Evolutionary conservation across 2,113 vertebrate genomes (phyloP).

Genomic region (Aptenodytes patagonicus): DNA sequence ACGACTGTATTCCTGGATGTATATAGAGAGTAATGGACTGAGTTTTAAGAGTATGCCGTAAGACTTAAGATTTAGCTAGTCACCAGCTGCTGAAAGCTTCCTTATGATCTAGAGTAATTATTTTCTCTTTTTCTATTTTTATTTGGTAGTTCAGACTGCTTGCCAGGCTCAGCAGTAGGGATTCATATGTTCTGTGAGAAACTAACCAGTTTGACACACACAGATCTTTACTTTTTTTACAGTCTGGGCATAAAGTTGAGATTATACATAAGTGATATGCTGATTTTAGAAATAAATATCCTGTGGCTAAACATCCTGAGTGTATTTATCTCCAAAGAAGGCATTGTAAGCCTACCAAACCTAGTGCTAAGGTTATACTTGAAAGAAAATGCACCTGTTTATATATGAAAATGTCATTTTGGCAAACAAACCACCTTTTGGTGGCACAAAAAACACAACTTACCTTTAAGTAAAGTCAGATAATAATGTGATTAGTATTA

Average conservation of each 20-base stretch:
- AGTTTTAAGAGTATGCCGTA: neutral
- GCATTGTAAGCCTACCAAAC: neutral
- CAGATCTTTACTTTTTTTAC: neutral
- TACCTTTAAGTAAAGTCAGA: neutral
- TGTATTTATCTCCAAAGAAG: neutral
- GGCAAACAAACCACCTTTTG: neutral
- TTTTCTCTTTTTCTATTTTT: neutral
- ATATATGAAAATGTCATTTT: neutral
- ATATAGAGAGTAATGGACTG: neutral
- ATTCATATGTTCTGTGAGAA: neutral
- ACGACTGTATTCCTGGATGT: accelerated
- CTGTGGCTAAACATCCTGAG: neutral
- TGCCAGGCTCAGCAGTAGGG: neutral
- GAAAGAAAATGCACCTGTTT: neutral
- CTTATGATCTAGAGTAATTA: neutral
- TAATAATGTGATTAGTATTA: neutral
- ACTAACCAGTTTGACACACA: neutral
- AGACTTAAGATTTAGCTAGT: neutral
- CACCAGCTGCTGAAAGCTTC: neutral
- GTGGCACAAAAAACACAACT: neutral
- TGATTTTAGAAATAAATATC: neutral
- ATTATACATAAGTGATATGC: neutral
- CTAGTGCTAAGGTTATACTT: neutral
- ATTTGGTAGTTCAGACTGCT: neutral
- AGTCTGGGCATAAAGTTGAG: neutral